These are phyloP conservation scores for Hyppa rectilinea DNA, from an alignment of 2,888 invertebrate genomes.

Conservation along the genomic window DNA sequence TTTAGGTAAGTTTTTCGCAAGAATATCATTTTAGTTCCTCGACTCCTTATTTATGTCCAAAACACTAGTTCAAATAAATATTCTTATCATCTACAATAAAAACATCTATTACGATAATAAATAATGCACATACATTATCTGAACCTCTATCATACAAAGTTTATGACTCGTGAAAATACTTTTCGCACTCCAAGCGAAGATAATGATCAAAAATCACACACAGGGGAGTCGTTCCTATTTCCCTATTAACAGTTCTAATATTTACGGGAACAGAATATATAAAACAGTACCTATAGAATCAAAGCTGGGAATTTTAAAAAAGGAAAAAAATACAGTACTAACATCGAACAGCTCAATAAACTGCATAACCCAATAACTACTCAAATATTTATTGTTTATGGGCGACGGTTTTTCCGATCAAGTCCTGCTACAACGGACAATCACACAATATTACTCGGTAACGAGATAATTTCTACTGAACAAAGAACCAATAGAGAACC, in stretches of 20 bases:
- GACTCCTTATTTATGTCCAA: conserved; percentile 5
- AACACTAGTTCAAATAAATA: conserved; percentile 42
- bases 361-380: conserved; percentile 34
- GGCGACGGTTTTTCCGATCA: conserved; percentile 20
- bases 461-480: conserved; percentile 33
- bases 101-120: conserved; percentile 37
- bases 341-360: conserved; percentile 37
- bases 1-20: neutral
- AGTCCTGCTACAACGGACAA: conserved; percentile 16
- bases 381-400: conserved; percentile 52
- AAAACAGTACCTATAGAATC: conserved; percentile 1
- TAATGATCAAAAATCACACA: conserved; percentile 63
- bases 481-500: conserved; percentile 11
- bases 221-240: conserved; percentile 58
- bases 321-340: conserved; percentile 2
- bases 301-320: neutral
- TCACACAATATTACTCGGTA: conserved; percentile 35
- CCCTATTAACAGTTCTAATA: conserved; percentile 49
- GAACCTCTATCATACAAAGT: conserved; percentile 62
- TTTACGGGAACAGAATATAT: conserved; percentile 11
- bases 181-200: conserved; percentile 51
- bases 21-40: neutral
- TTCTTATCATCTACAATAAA: conserved; percentile 12
- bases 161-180: conserved; percentile 64
- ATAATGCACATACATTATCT: conserved; percentile 55